Evolutionary conservation across 2,888 invertebrate species (phyloP), one percentile per base, ranked within the genome.

Genomic region (Drosophila prostipennis): DNA sequence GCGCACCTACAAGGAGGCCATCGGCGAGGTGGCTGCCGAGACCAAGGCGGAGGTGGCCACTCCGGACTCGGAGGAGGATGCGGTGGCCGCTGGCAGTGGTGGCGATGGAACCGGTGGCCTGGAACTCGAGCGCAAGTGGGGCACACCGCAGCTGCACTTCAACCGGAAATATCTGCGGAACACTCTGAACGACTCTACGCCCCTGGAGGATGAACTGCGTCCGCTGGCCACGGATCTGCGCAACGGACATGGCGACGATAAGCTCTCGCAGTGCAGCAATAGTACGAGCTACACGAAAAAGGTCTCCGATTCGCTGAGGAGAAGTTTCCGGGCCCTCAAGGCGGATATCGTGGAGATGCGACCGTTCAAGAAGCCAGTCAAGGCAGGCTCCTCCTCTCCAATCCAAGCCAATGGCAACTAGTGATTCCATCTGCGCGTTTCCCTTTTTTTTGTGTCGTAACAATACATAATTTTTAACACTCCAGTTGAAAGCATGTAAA

Each of bases 71-170:
- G 90, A 89, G 23, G 84, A 78, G 51, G 84, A 78, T 7, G 11
- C 54, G n/a, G n/a, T 1, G 10, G 14, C 19, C 19, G 11, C 32
- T n/a, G 57, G 39, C 55, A 7, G 13, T 11, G 37, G 26, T 16
- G 34, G 34, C 11, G 48, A 48, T 19, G 34, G 29, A 4, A 19
- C 26, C 26, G 37, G 29, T 1, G 32, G 29, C 3, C 10, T 49
- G 52, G 82, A 82, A 29, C 53, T 90, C 29, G 89, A 85, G 34
- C 90, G 90, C 36, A 91, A 90, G 36, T 91, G 91, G 91, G 91
- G 91, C 26, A 91, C 91, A 10, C 91, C 91, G 3, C 91, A 91
- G 52, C 45, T 91, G 77, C 87, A 91, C 57, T 91, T 91, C 46
- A 91, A 91, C 78, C 86, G 91, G n/a, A 91, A 91, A 68, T 91